Conservation (phyloP, 2,113 vertebrate genomes). For the Egretta garzetta region DNA sequence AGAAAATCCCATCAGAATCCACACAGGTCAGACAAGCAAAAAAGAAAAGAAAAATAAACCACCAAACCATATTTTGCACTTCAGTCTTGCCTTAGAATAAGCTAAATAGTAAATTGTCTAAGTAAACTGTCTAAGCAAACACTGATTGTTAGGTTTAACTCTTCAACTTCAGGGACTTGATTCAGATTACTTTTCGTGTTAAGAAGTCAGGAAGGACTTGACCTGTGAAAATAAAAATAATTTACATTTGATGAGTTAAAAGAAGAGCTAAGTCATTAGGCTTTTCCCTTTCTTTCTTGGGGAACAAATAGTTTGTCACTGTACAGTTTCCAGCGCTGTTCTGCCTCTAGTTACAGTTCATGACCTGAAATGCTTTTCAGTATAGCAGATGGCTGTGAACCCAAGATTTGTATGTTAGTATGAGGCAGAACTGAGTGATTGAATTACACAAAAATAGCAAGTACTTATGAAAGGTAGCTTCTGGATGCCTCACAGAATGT, state of each 20-base stretch:
- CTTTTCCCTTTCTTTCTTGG: neutral
- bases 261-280: neutral
- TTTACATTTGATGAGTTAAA: neutral
- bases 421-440: neutral
- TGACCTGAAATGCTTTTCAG: neutral
- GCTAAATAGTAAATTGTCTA: too few species aligned
- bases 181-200: neutral
- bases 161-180: neutral
- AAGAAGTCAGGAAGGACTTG: slow-evolving; percentile 44
- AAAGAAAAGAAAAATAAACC: neutral
- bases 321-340: neutral
- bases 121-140: neutral
- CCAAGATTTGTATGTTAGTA: neutral
- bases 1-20: accelerated
- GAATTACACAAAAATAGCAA: neutral
- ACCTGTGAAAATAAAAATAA: slow-evolving; percentile 6
- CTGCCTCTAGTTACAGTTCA: accelerated
- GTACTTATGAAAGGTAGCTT: neutral
- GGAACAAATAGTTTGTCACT: neutral
- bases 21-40: neutral
- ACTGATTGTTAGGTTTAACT: neutral
- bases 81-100: neutral
- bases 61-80: neutral
- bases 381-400: neutral
- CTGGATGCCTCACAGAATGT: neutral